Evolutionary conservation across 1,140 invertebrate genomes (phyloP).

Genomic region (Pararge aegeria): DNA sequence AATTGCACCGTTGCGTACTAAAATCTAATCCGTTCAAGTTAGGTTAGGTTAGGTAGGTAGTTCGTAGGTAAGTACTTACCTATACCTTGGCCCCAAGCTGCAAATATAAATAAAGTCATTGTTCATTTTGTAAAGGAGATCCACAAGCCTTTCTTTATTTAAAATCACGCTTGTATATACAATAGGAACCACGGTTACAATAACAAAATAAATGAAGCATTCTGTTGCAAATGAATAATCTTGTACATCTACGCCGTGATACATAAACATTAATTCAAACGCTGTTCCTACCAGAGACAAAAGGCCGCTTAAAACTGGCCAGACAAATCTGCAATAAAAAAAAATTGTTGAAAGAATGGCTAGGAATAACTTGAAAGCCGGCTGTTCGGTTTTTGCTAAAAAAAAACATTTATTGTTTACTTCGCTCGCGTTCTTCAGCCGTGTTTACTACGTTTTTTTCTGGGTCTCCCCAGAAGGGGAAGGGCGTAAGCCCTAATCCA

Average conservation of each 20-base stretch:
- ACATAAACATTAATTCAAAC: constrained; percentile 45
- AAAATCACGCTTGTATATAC: constrained; percentile 33
- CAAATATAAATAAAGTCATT: constrained; percentile 44
- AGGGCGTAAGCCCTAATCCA: no score
- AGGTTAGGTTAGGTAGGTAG: neutral
- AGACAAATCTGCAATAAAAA: constrained; percentile 40
- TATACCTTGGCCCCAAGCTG: constrained; percentile 34
- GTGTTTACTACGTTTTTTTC: no score
- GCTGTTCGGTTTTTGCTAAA: no score
- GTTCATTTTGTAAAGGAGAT: constrained; percentile 41
- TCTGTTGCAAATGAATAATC: constrained; percentile 51
- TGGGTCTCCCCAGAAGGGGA: no score
- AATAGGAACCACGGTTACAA: constrained; percentile 34
- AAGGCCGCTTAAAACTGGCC: constrained; percentile 28
- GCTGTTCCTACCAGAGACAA: constrained; percentile 22
- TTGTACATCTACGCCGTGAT: constrained; percentile 30
- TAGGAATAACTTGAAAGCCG: neutral
- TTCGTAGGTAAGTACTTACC: constrained; percentile 20
- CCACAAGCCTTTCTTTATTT: constrained; percentile 30
- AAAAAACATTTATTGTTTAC: no score
- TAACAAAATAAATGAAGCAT: constrained; percentile 46
- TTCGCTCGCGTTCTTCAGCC: no score
- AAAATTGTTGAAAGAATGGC: neutral
- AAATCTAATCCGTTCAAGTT: no score
- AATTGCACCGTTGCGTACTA: no score